Percentiles rank a stretch among this genome's conserved stretches.
phyloP scores from a whole-genome alignment of 2,797 vertebrate genomes.

The Pristis pectinata region DNA sequence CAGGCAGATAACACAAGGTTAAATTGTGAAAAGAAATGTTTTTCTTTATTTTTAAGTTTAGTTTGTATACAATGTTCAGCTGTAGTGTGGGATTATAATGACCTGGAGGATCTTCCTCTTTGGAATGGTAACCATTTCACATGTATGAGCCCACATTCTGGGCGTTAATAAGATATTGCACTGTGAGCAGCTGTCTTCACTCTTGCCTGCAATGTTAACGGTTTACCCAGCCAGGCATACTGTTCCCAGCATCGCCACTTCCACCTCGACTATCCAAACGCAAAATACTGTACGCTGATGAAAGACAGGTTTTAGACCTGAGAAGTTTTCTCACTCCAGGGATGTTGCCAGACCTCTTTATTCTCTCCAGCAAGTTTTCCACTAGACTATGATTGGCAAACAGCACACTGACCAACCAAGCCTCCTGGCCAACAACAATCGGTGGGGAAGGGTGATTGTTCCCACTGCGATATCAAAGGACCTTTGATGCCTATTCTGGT shows the following conservation, averaged over 20 bases:
- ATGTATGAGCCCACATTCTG: neutral
- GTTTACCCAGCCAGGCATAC: neutral
- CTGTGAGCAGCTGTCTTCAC: neutral
- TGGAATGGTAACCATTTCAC: neutral
- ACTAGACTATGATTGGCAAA: neutral
- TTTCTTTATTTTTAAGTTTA: neutral
- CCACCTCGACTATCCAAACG: too few species aligned
- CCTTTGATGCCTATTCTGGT: neutral
- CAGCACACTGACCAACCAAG: too few species aligned
- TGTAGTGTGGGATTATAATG: neutral
- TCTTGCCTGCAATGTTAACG: neutral
- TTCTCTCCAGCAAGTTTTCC: too few species aligned
- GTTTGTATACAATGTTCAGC: neutral
- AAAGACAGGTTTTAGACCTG: too few species aligned
- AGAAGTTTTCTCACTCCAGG: too few species aligned
- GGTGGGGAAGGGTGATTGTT: neutral
- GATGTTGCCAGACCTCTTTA: too few species aligned
- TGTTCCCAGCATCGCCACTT: neutral
- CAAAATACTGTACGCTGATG: too few species aligned
- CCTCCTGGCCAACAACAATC: neutral
- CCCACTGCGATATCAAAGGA: neutral
- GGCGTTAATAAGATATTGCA: neutral
- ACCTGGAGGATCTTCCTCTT: neutral
- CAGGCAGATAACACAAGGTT: neutral
- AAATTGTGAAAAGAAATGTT: neutral